A percentile compares a stretch with the other conserved stretches of the same genome.
Evolutionary conservation across 2,113 vertebrate genomes (phyloP).

Genomic region (Sphyrna mokarran): DNA sequence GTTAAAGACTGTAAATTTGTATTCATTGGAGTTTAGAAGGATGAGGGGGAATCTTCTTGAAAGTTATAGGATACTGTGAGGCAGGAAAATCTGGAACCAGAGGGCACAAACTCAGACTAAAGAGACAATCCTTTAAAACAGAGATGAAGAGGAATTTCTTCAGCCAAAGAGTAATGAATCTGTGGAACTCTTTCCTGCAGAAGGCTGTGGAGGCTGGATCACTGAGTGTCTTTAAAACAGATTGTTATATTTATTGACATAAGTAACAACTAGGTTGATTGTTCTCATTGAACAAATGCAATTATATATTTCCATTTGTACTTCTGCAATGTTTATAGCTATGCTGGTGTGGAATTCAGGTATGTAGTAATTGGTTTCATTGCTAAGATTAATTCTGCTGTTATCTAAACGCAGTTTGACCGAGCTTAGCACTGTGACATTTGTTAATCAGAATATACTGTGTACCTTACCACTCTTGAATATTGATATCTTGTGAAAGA

Average conservation of each 20-base stretch:
- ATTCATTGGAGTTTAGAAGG: too few relatives aligned
- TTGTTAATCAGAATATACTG: neutral
- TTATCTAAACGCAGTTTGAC: neutral
- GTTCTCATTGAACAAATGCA: neutral
- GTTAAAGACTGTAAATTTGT: too few relatives aligned
- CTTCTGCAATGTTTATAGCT: neutral
- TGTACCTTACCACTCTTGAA: neutral
- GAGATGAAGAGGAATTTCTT: too few relatives aligned
- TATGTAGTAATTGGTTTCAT: neutral
- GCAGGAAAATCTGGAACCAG: too few relatives aligned
- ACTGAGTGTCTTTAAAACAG: too few relatives aligned
- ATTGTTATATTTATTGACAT: neutral
- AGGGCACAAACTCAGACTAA: too few relatives aligned
- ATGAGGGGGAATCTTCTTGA: too few relatives aligned
- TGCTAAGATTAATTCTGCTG: neutral
- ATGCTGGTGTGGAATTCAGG: neutral
- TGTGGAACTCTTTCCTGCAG: too few relatives aligned
- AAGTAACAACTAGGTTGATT: neutral
- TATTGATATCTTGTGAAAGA: neutral
- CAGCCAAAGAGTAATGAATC: too few relatives aligned
- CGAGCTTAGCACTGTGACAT: neutral
- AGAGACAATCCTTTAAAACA: too few relatives aligned
- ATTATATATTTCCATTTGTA: neutral
- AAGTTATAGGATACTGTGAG: too few relatives aligned
- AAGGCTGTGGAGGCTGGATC: too few relatives aligned